These are phyloP conservation scores for Eupithecia tripunctaria DNA, from an alignment of 2,888 invertebrate species.

Conservation along the genomic window DNA sequence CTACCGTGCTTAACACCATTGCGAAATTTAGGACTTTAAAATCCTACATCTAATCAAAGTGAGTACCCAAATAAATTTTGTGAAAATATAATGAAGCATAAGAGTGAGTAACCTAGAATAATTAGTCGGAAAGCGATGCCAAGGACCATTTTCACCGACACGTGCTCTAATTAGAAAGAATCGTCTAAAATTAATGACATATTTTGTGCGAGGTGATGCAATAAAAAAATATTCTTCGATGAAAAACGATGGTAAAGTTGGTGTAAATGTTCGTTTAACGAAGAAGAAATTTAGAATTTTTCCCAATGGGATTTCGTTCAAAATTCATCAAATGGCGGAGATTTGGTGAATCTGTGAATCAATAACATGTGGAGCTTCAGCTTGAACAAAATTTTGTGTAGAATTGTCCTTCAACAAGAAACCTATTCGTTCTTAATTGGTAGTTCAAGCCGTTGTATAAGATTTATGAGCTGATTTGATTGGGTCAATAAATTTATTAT, in stretches of 20 bases:
- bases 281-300: background rate
- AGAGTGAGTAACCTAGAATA: slow-evolving; percentile 15
- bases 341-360: slow-evolving; percentile 76
- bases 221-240: background rate
- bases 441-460: background rate
- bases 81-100: slow-evolving; percentile 12
- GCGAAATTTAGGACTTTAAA: slow-evolving; percentile 70
- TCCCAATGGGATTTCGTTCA: slow-evolving; percentile 50
- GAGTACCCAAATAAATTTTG: slow-evolving; percentile 53
- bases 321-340: slow-evolving; percentile 63
- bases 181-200: slow-evolving; percentile 38
- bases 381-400: slow-evolving; percentile 10
- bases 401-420: background rate
- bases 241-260: background rate
- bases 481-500: slow-evolving; percentile 7
- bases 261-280: background rate
- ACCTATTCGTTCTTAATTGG: background rate
- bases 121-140: slow-evolving; percentile 8
- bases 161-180: slow-evolving; percentile 48
- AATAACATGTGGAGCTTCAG: slow-evolving; percentile 52
- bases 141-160: slow-evolving; percentile 34
- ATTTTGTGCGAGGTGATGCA: slow-evolving; percentile 12
- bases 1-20: slow-evolving; percentile 52
- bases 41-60: slow-evolving; percentile 75
- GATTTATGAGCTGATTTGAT: background rate